Evolutionary conservation across 2,797 vertebrate species (phyloP).

Genomic region (Sparus aurata): DNA sequence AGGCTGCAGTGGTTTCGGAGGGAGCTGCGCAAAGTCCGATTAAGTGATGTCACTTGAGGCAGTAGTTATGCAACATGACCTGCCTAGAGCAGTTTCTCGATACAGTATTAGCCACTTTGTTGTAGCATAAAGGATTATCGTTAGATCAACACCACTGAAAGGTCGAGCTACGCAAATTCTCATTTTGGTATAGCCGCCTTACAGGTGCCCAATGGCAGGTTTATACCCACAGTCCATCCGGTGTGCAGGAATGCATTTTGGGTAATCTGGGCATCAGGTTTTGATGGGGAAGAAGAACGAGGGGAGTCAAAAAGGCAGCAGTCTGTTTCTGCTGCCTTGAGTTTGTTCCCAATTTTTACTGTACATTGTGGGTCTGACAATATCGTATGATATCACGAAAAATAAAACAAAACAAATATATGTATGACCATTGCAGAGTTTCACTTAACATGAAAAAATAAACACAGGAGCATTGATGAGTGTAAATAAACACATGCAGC

Average conservation of each 20-base stretch:
- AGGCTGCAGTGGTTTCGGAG: neutral
- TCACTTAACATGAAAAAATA: neutral
- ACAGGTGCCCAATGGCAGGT: no score
- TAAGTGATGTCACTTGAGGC: neutral
- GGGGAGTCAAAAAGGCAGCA: neutral
- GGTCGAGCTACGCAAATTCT: no score
- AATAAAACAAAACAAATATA: no score
- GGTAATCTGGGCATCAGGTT: neutral
- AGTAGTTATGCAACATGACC: neutral
- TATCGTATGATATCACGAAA: no score
- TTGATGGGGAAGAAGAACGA: neutral
- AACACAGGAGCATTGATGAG: no score
- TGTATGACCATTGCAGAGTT: neutral
- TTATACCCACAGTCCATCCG: no score
- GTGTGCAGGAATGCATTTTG: neutral
- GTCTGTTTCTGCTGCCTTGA: neutral
- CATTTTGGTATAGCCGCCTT: no score
- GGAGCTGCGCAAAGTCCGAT: neutral
- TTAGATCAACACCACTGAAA: no score
- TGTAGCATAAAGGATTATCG: no score
- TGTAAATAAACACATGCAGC: no score
- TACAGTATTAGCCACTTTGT: neutral
- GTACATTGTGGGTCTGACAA: neutral
- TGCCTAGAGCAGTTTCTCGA: neutral
- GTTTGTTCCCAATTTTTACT: neutral